Conservation (phyloP, 2,888 invertebrate species). For the Eupelmus urozonus region DNA sequence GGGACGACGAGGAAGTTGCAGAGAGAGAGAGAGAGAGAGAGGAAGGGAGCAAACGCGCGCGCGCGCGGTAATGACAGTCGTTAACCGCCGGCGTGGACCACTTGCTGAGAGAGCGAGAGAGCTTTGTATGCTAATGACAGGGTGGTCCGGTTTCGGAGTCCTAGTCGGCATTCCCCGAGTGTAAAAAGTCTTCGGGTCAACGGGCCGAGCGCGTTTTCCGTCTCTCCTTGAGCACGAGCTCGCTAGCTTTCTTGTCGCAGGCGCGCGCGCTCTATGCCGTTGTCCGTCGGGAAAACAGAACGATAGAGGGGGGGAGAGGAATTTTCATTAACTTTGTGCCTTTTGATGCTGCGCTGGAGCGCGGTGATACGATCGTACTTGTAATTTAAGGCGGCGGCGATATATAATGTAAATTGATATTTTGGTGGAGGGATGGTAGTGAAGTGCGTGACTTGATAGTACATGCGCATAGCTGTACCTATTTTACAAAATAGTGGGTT, state of each 20-base stretch:
- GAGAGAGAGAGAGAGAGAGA: conserved; percentile 12
- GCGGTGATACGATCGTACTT: too few species aligned
- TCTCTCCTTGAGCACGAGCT: too few species aligned
- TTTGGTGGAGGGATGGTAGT: too few species aligned
- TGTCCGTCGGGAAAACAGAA: conserved; percentile 11
- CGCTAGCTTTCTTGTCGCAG: too few species aligned
- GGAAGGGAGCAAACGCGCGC: conserved; percentile 10
- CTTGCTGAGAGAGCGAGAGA: conserved; percentile 54
- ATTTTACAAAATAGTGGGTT: too few species aligned
- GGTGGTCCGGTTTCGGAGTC: conserved; percentile 66
- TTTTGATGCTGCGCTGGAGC: not conserved
- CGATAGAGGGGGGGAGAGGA: not conserved
- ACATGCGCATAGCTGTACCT: too few species aligned
- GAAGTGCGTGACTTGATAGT: too few species aligned
- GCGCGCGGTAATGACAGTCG: conserved; percentile 67
- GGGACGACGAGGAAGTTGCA: not conserved
- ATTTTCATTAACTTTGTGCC: conserved; percentile 36
- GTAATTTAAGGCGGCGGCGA: too few species aligned
- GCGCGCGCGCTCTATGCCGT: too few species aligned
- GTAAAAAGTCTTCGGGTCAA: conserved; percentile 68
- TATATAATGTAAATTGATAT: too few species aligned
- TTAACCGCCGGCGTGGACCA: conserved; percentile 62
- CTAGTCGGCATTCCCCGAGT: conserved; percentile 57
- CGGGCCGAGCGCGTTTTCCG: conserved; percentile 43
- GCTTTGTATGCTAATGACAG: conserved; percentile 70